phyloP scores from a whole-genome alignment of 2,888 invertebrate species.

The Drosophila lutescens region DNA sequence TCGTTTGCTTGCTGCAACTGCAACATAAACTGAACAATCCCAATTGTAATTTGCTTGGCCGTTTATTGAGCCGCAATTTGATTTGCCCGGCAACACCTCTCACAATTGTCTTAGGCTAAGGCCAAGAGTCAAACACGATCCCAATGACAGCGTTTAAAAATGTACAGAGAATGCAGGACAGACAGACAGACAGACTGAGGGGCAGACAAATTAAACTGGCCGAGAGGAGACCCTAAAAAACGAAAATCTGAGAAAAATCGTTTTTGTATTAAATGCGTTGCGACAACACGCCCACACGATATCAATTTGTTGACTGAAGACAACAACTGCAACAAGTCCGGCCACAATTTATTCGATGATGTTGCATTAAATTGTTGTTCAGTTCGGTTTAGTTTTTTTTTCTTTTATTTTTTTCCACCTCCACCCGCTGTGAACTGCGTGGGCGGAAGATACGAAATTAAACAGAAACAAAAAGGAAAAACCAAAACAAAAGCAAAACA shows the following conservation, averaged over 20 bases:
- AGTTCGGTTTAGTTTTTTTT: slow-evolving; percentile 2
- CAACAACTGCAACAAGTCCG: slow-evolving; percentile 73
- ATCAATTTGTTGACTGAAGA: slow-evolving; percentile 65
- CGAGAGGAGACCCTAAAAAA: slow-evolving; percentile 18
- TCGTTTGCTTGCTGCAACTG: slow-evolving; percentile 20
- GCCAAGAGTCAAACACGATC: slow-evolving; percentile 73
- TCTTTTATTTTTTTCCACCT: not conserved
- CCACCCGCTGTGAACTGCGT: slow-evolving; percentile 58
- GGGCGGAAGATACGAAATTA: slow-evolving; percentile 46
- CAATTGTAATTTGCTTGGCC: slow-evolving; percentile 59
- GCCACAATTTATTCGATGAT: slow-evolving; percentile 64
- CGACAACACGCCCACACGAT: slow-evolving; percentile 63
- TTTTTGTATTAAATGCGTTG: slow-evolving; percentile 63
- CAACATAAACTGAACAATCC: slow-evolving; percentile 43
- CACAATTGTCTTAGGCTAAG: slow-evolving; percentile 67
- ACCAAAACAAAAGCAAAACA: slow-evolving; percentile 33
- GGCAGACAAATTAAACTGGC: slow-evolving; percentile 67
- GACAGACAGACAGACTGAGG: no score
- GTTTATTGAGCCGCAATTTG: slow-evolving; percentile 72
- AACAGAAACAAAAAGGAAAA: slow-evolving; percentile 32
- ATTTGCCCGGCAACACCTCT: slow-evolving; percentile 63
- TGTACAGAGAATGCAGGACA: slow-evolving; percentile 32
- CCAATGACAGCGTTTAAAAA: slow-evolving; percentile 70
- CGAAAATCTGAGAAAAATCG: slow-evolving; percentile 25
- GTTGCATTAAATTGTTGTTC: slow-evolving; percentile 67